Evolutionary conservation across 2,113 vertebrate species (phyloP).

Genomic region (Platanista minor): DNA sequence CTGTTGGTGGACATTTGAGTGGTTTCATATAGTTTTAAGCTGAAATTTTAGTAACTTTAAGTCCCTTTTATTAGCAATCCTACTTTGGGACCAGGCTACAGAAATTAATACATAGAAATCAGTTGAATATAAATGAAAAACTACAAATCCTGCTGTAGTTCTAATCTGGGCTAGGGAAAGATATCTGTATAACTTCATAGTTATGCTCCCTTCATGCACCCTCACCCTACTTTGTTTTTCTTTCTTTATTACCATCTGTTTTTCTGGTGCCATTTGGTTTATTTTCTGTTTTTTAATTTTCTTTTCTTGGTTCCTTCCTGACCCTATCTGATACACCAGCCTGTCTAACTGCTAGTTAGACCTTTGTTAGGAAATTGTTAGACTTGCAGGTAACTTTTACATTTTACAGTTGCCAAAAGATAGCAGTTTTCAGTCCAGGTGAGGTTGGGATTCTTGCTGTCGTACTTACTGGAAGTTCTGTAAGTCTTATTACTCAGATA

Average conservation of each 20-base stretch:
- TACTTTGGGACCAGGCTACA: not conserved
- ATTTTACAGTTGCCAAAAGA: not conserved
- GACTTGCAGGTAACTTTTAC: not conserved
- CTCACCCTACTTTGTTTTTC: not conserved
- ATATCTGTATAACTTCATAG: not conserved
- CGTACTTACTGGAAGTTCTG: not conserved
- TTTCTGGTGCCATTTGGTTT: not conserved
- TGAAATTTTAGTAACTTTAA: not conserved
- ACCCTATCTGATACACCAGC: not conserved
- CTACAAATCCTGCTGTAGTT: not conserved
- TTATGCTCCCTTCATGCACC: not conserved
- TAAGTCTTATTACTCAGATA: not conserved
- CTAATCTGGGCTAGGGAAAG: not conserved
- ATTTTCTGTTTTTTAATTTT: not conserved
- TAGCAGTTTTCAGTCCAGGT: not conserved
- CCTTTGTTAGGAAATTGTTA: constrained; percentile 2
- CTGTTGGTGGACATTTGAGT: not conserved
- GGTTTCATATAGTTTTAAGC: not conserved
- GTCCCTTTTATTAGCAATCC: not conserved
- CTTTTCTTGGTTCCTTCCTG: not conserved
- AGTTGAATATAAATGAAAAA: not conserved
- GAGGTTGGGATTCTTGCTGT: not conserved
- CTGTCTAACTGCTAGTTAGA: not conserved
- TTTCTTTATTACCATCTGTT: not conserved
- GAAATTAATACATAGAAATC: constrained; percentile 5